Evolutionary conservation across 2,113 vertebrate genomes (phyloP), one percentile per base, ranked within the genome.

Genomic region (Oreochromis spilurus): DNA sequence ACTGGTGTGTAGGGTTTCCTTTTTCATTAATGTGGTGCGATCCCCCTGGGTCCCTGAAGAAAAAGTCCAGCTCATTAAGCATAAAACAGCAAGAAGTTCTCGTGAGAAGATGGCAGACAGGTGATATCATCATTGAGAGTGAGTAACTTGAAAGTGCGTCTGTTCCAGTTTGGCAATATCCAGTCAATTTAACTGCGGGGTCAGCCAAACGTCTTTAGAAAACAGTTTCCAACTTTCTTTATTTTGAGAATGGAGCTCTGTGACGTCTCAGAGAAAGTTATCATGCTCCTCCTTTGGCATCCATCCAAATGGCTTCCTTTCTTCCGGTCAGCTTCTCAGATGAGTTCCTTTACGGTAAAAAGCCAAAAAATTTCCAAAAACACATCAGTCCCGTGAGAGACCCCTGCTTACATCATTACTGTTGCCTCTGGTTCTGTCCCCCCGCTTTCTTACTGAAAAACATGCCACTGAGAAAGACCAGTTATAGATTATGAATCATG

Each of bases 331-430:
- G 86, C 88, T 88, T 84, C 93, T 90, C 40, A 67, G 83, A 85
- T 84, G 55, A 85, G 80, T 75, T 88, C 83, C 90, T 94, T 96
- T 95, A 95, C 96, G 83, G 96, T 96, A 96, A 97, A 91, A 91
- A 83, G 88, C 89, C 70, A 13, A 36, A 82, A 8, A 31, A 50
- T 81, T 86, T 78, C 54, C 53, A 55, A 79, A 83, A 79, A 55
- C 80, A 90, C 86, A 90, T 55, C 82, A 70, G 43, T 95, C 93
- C 87, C 92, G 14, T 93, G 95, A 94, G 91, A 95, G 82, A 91
- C 48, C 54, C 78, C 54, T 48, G 81, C 88, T 96, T 95, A 92
- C 95, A 94, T 96, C 95, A 96, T 91, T 87, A 75, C 70, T 45
- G 31, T 82, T 77, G 87, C 86, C 92, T 81, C 78, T 40, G 26